Conservation (phyloP, 2,888 invertebrate species). For the Allygus modestus region DNA sequence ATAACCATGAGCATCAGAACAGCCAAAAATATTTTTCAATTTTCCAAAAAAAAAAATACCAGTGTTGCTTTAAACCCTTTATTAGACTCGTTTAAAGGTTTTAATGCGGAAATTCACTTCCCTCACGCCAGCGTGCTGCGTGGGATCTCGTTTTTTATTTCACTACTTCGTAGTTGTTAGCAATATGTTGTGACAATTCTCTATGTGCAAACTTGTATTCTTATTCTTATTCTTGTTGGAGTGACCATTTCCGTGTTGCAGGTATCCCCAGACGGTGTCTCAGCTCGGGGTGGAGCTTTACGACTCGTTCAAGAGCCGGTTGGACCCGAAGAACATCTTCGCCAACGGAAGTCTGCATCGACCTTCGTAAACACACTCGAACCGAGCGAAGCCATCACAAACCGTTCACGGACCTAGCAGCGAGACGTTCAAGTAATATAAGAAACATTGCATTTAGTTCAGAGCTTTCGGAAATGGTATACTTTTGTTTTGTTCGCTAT, state of each 20-base stretch:
- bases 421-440: background rate
- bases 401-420: background rate
- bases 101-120: too few species aligned
- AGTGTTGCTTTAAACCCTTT: too few species aligned
- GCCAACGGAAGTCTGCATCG: constrained; percentile 87
- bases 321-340: constrained; percentile 98
- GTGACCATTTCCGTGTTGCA: background rate
- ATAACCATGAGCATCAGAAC: too few species aligned
- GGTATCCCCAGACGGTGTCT: constrained; percentile 87
- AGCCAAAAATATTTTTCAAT: too few species aligned
- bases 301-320: constrained; percentile 87
- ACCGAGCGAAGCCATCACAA: background rate
- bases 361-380: constrained; percentile 3
- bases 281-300: constrained; percentile 87
- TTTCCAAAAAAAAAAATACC: too few species aligned
- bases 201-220: too few species aligned
- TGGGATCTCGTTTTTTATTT: too few species aligned
- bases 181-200: too few species aligned
- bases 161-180: too few species aligned
- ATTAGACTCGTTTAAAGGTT: too few species aligned
- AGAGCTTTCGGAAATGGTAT: background rate
- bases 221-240: too few species aligned
- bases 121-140: too few species aligned
- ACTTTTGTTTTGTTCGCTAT: background rate
- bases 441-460: background rate